Conservation (phyloP, 1,140 invertebrate genomes). For the Zaprionus capensis region DNA sequence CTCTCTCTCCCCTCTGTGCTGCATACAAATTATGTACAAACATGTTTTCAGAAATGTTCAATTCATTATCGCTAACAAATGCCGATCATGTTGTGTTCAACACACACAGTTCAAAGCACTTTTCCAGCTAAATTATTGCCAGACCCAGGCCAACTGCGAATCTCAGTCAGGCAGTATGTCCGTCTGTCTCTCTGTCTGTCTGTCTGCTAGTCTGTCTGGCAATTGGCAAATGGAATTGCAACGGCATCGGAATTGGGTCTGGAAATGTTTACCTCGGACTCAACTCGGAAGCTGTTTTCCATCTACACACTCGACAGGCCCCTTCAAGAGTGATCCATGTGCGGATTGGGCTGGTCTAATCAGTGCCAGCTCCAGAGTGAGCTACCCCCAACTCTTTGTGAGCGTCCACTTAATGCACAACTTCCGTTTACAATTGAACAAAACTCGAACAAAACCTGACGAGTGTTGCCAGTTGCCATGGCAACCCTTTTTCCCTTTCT, state of each 20-base stretch:
- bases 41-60: slow-evolving; percentile 84
- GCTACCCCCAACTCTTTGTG: slow-evolving; percentile 26
- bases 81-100: slow-evolving; percentile 83
- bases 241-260: slow-evolving; percentile 20
- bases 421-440: slow-evolving; percentile 73
- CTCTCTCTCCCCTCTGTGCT: slow-evolving; percentile 51
- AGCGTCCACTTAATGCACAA: slow-evolving; percentile 76
- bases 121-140: slow-evolving; percentile 76
- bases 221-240: slow-evolving; percentile 25
- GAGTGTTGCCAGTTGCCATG: slow-evolving; percentile 49
- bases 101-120: slow-evolving; percentile 79
- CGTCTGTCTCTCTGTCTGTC: not conserved
- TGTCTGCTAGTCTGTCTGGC: slow-evolving; percentile 15
- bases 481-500: slow-evolving; percentile 29
- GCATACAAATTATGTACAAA: slow-evolving; percentile 83
- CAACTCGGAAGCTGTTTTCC: slow-evolving; percentile 58
- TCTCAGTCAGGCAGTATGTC: not conserved
- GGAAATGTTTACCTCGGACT: slow-evolving; percentile 22
- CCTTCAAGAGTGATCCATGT: slow-evolving; percentile 69
- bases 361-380: slow-evolving; percentile 17
- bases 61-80: slow-evolving; percentile 84
- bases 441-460: slow-evolving; percentile 60
- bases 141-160: slow-evolving; percentile 42
- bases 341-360: not conserved
- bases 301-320: slow-evolving; percentile 32